Conservation (phyloP, 2,888 invertebrate species). For the Heteropelma amictum region DNA sequence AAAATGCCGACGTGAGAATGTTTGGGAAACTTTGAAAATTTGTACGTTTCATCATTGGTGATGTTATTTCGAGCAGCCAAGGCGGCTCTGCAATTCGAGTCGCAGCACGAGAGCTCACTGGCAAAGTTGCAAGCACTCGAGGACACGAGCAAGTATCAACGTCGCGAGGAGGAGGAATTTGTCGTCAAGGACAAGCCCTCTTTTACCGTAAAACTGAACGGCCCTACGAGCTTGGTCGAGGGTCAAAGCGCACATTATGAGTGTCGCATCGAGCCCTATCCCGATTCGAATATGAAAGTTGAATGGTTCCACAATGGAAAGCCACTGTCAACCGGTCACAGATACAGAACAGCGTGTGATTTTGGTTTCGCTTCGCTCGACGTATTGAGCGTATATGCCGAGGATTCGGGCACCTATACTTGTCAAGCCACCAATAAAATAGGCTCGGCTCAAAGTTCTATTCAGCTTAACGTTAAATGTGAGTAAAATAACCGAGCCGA, state of each 20-base stretch:
- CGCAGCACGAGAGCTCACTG: constrained; percentile 92
- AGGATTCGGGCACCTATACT: constrained; percentile 96
- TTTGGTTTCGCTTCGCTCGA: constrained; percentile 98
- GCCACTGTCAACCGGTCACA: constrained; percentile 91
- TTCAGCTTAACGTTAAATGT: constrained; percentile 90
- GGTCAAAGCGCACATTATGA: constrained; percentile 95
- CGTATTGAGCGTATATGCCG: constrained; percentile 94
- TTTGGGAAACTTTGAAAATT: too few species aligned
- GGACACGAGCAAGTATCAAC: constrained; percentile 88
- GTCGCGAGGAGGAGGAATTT: constrained; percentile 89
- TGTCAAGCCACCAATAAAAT: constrained; percentile 92
- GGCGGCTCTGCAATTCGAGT: constrained; percentile 91
- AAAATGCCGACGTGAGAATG: too few species aligned
- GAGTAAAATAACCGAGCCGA: constrained; percentile 75
- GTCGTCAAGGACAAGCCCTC: constrained; percentile 89
- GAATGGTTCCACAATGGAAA: constrained; percentile 97
- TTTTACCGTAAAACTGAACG: constrained; percentile 91
- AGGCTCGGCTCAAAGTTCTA: constrained; percentile 90
- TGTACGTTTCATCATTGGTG: constrained; percentile 45
- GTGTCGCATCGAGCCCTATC: constrained; percentile 95
- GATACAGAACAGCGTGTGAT: constrained; percentile 95
- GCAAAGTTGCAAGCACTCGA: constrained; percentile 93
- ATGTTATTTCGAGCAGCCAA: constrained; percentile 82
- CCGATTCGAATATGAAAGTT: constrained; percentile 91
- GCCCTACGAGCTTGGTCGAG: constrained; percentile 90